Evolutionary conservation across 1,140 invertebrate species (phyloP).

Genomic region (Tetramorium alpestre): DNA sequence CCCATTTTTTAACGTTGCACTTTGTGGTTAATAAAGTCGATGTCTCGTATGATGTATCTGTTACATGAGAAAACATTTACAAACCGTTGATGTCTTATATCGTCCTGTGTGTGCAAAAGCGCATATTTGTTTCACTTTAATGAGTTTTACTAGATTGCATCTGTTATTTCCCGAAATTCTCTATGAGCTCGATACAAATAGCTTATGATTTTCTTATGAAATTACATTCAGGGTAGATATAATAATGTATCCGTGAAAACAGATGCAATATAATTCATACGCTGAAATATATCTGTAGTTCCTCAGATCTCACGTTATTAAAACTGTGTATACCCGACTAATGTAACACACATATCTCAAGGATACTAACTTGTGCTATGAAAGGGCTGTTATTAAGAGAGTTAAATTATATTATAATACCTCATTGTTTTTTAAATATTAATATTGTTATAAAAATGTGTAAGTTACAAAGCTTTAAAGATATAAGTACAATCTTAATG

Average conservation of each 20-base stretch:
- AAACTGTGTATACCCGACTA: slow-evolving; percentile 26
- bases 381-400: slow-evolving; percentile 15
- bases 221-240: not conserved
- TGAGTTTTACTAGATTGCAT: slow-evolving; percentile 33
- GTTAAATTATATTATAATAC: slow-evolving; percentile 27
- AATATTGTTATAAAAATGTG: slow-evolving; percentile 17
- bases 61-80: slow-evolving; percentile 8
- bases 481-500: slow-evolving; percentile 29
- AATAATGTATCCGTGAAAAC: slow-evolving; percentile 1
- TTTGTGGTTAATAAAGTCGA: slow-evolving; percentile 53
- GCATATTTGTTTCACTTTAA: slow-evolving; percentile 24
- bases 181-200: not conserved
- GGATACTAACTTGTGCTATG: slow-evolving; percentile 30
- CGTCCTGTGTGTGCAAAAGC: slow-evolving; percentile 24
- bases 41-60: slow-evolving; percentile 21
- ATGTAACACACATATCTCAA: slow-evolving; percentile 41
- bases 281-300: slow-evolving; percentile 28
- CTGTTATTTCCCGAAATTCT: slow-evolving; percentile 19
- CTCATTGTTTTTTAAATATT: slow-evolving; percentile 4
- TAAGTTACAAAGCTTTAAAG: slow-evolving; percentile 16
- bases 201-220: not conserved
- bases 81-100: slow-evolving; percentile 31
- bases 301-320: slow-evolving; percentile 43
- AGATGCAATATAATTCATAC: slow-evolving; percentile 35
- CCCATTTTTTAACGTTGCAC: slow-evolving; percentile 49